These are phyloP conservation scores for Bothrops jararaca DNA, from an alignment of 2,113 vertebrate species.

Conservation along the genomic window DNA sequence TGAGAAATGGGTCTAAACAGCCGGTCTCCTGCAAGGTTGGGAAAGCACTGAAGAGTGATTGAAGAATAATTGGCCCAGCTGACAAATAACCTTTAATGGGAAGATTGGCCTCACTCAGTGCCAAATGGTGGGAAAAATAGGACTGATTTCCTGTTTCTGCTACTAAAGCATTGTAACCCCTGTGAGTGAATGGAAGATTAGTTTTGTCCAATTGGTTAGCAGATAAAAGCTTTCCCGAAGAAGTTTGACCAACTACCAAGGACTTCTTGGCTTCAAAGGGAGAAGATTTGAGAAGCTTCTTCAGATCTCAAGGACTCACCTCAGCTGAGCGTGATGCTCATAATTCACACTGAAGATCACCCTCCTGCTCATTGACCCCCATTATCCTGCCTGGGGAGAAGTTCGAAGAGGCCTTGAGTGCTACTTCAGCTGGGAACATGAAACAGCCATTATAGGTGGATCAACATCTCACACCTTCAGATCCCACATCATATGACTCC, in stretches of 20 bases:
- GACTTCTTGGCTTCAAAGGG: background rate
- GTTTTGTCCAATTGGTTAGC: rapidly evolving
- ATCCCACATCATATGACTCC: rapidly evolving
- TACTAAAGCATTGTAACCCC: background rate
- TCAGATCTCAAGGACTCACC: background rate
- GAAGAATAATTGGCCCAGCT: background rate
- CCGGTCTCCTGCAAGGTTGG: rapidly evolving
- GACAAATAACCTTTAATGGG: background rate
- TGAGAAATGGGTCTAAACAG: background rate
- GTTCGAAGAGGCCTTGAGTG: background rate
- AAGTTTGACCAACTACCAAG: background rate
- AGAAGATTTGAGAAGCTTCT: rapidly evolving
- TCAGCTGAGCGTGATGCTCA: background rate
- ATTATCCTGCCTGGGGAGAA: rapidly evolving
- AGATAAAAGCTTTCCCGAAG: background rate
- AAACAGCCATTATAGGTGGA: rapidly evolving
- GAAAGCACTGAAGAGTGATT: background rate
- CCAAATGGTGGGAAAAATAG: background rate
- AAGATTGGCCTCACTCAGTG: background rate
- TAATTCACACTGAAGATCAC: rapidly evolving
- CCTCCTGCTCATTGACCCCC: background rate
- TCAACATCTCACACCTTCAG: background rate
- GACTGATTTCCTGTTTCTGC: background rate
- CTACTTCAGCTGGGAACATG: background rate
- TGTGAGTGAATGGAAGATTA: background rate